Conservation (phyloP, 1,140 invertebrate species). For the Linepithema humile region DNA sequence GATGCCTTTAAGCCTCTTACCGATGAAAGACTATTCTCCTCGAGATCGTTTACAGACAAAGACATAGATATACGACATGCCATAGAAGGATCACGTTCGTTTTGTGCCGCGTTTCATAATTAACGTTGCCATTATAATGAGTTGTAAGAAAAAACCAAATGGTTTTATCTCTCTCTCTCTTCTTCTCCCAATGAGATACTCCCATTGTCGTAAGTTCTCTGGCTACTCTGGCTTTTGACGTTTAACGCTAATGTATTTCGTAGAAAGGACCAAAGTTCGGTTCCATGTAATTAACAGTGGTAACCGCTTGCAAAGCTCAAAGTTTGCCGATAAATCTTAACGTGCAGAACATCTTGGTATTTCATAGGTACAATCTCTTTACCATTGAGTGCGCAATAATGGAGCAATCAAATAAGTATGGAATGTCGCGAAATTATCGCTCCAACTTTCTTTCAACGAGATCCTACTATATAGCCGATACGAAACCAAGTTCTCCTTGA, state of each 20-base stretch:
- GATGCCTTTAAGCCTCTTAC: slow-evolving; percentile 39
- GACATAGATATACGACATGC: neutral
- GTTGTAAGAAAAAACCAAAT: neutral
- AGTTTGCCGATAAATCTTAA: slow-evolving; percentile 33
- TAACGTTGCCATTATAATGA: neutral
- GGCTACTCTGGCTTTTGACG: neutral
- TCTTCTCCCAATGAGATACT: neutral
- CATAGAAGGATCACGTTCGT: neutral
- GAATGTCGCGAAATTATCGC: neutral
- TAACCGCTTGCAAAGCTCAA: slow-evolving; percentile 14
- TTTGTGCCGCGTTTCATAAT: neutral
- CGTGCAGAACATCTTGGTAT: neutral
- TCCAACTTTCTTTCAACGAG: neutral
- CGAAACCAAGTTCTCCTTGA: neutral
- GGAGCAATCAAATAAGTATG: neutral
- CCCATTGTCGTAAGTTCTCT: neutral
- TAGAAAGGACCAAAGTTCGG: neutral
- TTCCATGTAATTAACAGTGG: slow-evolving; percentile 29
- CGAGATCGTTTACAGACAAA: neutral
- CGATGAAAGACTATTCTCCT: slow-evolving; percentile 12
- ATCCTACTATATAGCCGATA: neutral
- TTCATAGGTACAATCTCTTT: slow-evolving; percentile 6
- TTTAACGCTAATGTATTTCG: slow-evolving; percentile 8
- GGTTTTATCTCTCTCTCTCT: too few relatives aligned
- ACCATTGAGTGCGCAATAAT: slow-evolving; percentile 22